A percentile compares a stretch with the other conserved stretches of the same genome.
Conservation (phyloP, 2,888 invertebrate species). For the Anthophora plumipes region DNA sequence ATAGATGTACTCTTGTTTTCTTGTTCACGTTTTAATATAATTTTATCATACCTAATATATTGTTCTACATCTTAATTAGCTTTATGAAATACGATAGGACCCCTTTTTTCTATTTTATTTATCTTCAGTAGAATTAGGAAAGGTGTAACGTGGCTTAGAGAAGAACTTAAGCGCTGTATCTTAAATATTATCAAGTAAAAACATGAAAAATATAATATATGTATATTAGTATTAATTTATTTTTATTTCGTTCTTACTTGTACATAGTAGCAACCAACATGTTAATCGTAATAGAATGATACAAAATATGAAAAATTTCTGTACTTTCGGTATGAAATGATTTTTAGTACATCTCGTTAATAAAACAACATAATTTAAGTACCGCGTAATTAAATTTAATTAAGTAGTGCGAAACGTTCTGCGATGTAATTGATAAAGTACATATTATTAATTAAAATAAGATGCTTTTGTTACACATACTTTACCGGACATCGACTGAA, state of each 20-base stretch:
- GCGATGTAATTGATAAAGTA: neutral
- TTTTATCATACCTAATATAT: slow-evolving; percentile 15
- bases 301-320: slow-evolving; percentile 55
- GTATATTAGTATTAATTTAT: slow-evolving; percentile 45
- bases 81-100: neutral
- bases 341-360: neutral
- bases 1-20: slow-evolving; percentile 8
- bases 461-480: slow-evolving; percentile 22
- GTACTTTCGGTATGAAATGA: neutral
- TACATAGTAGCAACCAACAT: slow-evolving; percentile 66
- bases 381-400: neutral
- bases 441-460: slow-evolving; percentile 4
- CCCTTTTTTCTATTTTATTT: slow-evolving; percentile 6
- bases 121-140: neutral
- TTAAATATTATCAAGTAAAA: slow-evolving; percentile 30
- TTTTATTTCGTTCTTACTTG: slow-evolving; percentile 67
- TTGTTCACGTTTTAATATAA: slow-evolving; percentile 7
- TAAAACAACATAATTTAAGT: slow-evolving; percentile 30
- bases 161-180: slow-evolving; percentile 4
- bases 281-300: slow-evolving; percentile 60
- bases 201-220: neutral
- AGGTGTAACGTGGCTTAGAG: neutral
- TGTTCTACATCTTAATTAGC: neutral
- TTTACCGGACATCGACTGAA: neutral
- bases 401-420: neutral